phyloP scores from a whole-genome alignment of 1,140 invertebrate species.

The Apolygus lucorum region DNA sequence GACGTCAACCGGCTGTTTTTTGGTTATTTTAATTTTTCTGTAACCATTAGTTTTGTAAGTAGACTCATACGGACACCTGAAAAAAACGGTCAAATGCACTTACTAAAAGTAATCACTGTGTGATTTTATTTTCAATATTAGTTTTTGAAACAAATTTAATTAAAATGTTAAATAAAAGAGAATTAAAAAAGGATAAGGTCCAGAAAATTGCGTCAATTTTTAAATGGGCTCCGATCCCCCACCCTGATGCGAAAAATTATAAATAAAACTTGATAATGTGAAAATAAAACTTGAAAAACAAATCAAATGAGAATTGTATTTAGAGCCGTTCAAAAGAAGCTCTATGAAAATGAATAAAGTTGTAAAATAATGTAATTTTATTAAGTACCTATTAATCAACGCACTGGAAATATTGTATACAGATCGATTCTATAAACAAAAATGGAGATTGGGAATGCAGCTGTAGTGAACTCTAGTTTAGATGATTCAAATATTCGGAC shows the following conservation, averaged over 20 bases:
- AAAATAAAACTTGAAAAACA: too few species aligned
- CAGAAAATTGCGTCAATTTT: conserved; percentile 7
- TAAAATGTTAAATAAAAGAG: not conserved
- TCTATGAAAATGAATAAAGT: too few species aligned
- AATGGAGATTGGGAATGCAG: not conserved
- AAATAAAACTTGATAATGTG: too few species aligned
- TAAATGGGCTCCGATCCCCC: not conserved
- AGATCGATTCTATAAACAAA: not conserved
- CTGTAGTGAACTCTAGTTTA: not conserved
- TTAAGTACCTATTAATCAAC: too few species aligned
- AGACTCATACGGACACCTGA: conserved; percentile 10
- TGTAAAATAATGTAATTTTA: too few species aligned
- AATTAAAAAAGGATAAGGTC: not conserved
- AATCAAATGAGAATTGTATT: too few species aligned
- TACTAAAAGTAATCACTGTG: conserved; percentile 8
- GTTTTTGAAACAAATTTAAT: not conserved
- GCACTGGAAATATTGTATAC: too few species aligned
- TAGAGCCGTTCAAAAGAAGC: too few species aligned
- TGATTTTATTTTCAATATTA: not conserved
- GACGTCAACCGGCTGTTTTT: too few species aligned
- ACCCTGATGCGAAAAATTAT: not conserved
- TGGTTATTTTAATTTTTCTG: too few species aligned
- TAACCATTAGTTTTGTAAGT: too few species aligned
- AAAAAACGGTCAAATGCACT: conserved; percentile 15
- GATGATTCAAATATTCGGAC: not conserved